Base-by-base conservation (phyloP, 2,113 vertebrate genomes). In the Microtus montanus region DNA sequence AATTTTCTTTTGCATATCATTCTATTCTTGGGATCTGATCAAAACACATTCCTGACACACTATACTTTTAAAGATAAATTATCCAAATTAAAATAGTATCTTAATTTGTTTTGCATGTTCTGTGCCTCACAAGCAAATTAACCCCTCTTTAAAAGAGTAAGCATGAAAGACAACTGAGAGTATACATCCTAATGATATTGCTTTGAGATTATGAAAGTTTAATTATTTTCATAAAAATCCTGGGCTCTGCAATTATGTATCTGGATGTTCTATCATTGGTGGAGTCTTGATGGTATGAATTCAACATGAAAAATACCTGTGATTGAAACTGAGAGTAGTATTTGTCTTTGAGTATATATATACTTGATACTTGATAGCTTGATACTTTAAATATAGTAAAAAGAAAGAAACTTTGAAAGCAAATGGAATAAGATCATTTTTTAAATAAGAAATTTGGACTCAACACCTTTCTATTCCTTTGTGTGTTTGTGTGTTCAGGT, bases 61-160 rank as follows among this genome's bases (percentile, higher is more conserved):
- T 33, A 80, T 79, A 71, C 2, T 35, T 71, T 80, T 85, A 41
- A 64, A 52, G 20, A 6, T 3, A 75, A 95, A 61, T n/a, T 86
- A 85, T 49, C 90, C 78, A 64, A 64, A 66, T 90, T n/a, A 28
- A 90, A 91, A 89, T 47, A 49, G 33, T 83, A 35, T 70, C 13
- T 7, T 85, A 28, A 63, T 73, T 96, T 95, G 9, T 13, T 82
- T 82, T 87, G 0, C 4, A 63, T 28, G 47, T 20, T 5, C 63
- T 0, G 17, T 86, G 4, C 1, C n/a, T 92, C 30, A 83, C 13
- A 79, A 58, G 22, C 24, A 86, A 61, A 41, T 38, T 61, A 58
- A 24, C 4, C 5, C 85, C 73, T 85, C 30, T 86, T 54, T 68
- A 78, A 78, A 75, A 44, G 13, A 94, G 6, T 28, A 80, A 54